These are phyloP conservation scores for Piliocolobus tephrosceles DNA, from an alignment of 2,113 vertebrate species.

Conservation along the genomic window DNA sequence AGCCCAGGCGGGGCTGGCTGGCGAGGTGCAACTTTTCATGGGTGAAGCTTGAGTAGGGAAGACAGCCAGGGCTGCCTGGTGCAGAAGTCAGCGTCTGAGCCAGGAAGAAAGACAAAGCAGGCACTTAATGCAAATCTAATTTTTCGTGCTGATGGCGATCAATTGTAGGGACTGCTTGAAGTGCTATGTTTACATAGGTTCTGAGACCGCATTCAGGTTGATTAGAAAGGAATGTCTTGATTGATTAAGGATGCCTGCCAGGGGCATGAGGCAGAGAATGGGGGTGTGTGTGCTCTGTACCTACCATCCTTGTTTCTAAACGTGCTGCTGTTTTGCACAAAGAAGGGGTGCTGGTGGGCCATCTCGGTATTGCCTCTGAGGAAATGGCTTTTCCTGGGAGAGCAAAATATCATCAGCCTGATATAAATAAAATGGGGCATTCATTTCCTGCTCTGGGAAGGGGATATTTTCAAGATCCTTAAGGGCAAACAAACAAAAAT, in stretches of 20 bases:
- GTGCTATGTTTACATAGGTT: not conserved
- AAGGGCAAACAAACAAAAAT: not conserved
- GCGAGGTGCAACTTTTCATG: not conserved
- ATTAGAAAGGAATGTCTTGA: not conserved
- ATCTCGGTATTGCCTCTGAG: not conserved
- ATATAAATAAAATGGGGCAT: not conserved
- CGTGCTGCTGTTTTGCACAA: not conserved
- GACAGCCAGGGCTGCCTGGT: not conserved
- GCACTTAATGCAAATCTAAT: not conserved
- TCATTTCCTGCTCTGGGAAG: not conserved
- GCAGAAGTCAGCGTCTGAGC: not conserved
- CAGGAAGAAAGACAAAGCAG: not conserved
- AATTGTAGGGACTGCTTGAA: not conserved
- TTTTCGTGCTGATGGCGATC: fast-evolving
- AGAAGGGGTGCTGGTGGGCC: not conserved
- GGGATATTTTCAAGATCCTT: not conserved
- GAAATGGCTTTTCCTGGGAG: not conserved
- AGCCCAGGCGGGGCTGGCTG: not conserved
- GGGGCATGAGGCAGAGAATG: not conserved
- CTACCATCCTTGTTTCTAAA: not conserved
- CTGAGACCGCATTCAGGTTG: not conserved
- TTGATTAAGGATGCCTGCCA: not conserved
- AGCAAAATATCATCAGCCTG: not conserved
- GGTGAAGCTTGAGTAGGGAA: not conserved
- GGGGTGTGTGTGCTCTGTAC: not conserved